Evolutionary conservation across 2,888 invertebrate genomes (phyloP), one percentile per base, ranked within the genome.

Genomic region (Ichneumoninae sp.): DNA sequence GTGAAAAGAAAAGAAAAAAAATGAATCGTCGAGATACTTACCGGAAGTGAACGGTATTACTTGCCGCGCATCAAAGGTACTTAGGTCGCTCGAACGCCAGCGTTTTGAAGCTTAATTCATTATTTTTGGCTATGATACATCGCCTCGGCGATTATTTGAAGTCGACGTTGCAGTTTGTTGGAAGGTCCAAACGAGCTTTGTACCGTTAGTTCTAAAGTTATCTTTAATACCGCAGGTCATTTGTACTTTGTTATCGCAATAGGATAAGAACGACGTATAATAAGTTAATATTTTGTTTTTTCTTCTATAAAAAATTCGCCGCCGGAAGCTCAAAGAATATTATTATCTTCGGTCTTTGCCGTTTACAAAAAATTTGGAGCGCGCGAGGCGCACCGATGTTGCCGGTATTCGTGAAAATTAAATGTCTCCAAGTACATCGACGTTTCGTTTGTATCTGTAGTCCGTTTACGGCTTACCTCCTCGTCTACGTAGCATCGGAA

Each of bases 251-350:
- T 77, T 77, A 60, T 70, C 57, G 30, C 44, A 60, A 74, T 68
- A 47, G 44, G 57, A 26, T 57, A 70, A 54, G 36, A 76, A 44
- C n/a, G 30, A 44, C 66, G 86, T 85, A 86, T 87, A 87, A 47
- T 66, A 85, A 83, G 54, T 86, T 83, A 50, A 86, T 88, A 81
- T 76, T 80, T 83, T 83, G 73, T 68, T 81, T 84, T 78, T 68
- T 68, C 4, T 47, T 47, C 44, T 47, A 47, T 47, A 16, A 16
- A 47, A 47, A 47, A 47, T 16, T 47, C 16, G 13, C 44, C 44
- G 16, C 16, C 16, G 44, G 44, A 16, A 47, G 44, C 44, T 47
- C 16, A 47, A 47, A 47, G 44, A 3, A 47, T 47, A 16, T 16
- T 47, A 47, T 16, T 47, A 47, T 47, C 3, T 47, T 16, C 44